Percentiles rank a stretch among this genome's conserved stretches.
Evolutionary conservation across 2,888 invertebrate genomes (phyloP).

Genomic region (Meloe dianella): DNA sequence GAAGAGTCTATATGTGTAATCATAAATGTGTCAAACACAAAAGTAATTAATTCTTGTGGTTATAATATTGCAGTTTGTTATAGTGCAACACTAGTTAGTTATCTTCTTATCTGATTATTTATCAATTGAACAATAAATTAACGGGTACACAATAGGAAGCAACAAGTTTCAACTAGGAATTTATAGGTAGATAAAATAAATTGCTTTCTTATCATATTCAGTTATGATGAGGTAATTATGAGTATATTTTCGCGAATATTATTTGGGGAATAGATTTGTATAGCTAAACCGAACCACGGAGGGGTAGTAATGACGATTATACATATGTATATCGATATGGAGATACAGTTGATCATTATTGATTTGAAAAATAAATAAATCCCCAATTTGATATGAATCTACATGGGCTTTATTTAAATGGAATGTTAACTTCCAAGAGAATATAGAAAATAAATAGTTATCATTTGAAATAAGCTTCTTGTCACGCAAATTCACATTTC

Average conservation of each 20-base stretch:
- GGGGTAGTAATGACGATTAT: too few relatives aligned
- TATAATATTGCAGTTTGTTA: too few relatives aligned
- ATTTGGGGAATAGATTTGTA: too few relatives aligned
- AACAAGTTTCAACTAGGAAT: background rate
- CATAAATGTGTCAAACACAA: background rate
- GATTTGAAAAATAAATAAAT: too few relatives aligned
- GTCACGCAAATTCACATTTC: conserved; percentile 37
- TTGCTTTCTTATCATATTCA: background rate
- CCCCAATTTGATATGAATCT: background rate
- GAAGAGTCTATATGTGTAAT: background rate
- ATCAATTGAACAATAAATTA: background rate
- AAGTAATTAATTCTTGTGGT: background rate
- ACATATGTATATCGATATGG: too few relatives aligned
- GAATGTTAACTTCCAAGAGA: conserved; percentile 15
- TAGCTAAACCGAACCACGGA: too few relatives aligned
- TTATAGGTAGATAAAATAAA: background rate
- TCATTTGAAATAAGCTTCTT: conserved; percentile 30
- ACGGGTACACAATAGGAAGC: background rate
- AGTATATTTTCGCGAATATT: too few relatives aligned
- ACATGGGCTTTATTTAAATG: conserved; percentile 22
- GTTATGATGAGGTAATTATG: too few relatives aligned
- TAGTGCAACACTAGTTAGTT: too few relatives aligned
- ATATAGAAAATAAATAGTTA: conserved; percentile 20
- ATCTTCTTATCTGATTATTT: background rate
- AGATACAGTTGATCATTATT: too few relatives aligned